Evolutionary conservation across 2,797 vertebrate genomes (phyloP).

Genomic region (Vireo griseus): DNA sequence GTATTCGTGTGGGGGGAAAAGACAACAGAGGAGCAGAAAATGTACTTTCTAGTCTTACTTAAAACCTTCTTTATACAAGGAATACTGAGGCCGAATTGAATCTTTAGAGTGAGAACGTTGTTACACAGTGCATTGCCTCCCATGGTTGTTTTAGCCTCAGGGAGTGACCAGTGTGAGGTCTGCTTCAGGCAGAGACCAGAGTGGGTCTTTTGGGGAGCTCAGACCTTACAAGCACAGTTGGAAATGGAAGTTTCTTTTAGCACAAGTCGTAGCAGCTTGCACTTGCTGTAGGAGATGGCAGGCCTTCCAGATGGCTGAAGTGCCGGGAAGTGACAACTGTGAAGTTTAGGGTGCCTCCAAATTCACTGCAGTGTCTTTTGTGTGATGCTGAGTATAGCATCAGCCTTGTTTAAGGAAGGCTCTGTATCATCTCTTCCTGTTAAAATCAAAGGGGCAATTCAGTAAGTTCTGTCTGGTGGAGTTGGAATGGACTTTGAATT

Average conservation of each 20-base stretch:
- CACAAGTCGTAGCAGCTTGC: constrained; percentile 26
- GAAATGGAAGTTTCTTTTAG: constrained; percentile 28
- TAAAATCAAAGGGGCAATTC: constrained; percentile 19
- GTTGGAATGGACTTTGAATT: neutral
- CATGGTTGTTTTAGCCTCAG: neutral
- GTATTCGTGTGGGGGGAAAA: neutral
- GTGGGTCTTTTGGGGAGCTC: neutral
- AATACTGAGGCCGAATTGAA: neutral
- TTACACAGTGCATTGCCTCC: neutral
- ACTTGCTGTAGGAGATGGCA: constrained; percentile 51
- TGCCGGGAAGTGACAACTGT: constrained; percentile 49
- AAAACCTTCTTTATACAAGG: neutral
- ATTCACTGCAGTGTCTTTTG: constrained; percentile 46
- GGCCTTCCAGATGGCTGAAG: constrained; percentile 51
- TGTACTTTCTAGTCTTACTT: neutral
- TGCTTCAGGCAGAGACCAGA: neutral
- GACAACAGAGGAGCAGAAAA: neutral
- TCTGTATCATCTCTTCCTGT: neutral
- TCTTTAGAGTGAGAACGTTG: neutral
- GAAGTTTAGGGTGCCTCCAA: constrained; percentile 51
- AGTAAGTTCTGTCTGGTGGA: neutral
- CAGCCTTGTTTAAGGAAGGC: constrained; percentile 29
- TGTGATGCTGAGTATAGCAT: constrained; percentile 10
- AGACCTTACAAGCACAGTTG: neutral
- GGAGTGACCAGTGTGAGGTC: neutral